These are phyloP conservation scores for Hirtodrosophila trivittata DNA, from an alignment of 2,888 invertebrate species.

Conservation along the genomic window DNA sequence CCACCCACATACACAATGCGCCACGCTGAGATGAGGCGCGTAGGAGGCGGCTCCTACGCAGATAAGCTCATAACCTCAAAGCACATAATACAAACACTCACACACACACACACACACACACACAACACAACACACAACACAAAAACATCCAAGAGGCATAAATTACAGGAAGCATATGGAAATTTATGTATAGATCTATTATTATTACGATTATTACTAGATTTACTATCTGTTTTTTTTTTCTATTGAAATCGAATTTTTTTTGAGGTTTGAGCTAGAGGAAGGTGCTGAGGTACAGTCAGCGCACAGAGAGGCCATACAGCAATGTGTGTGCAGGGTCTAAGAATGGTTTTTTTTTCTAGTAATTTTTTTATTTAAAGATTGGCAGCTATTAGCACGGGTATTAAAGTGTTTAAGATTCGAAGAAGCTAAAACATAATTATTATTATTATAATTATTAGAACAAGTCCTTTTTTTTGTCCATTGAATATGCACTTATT, in stretches of 20 bases:
- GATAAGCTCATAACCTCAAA: constrained; percentile 72
- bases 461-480: constrained; percentile 44
- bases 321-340: constrained; percentile 52
- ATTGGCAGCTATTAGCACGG: constrained; percentile 72
- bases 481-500: constrained; percentile 30
- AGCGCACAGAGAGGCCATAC: constrained; percentile 36
- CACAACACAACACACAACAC: constrained; percentile 19
- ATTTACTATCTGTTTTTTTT: constrained; percentile 15
- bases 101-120: constrained; percentile 21
- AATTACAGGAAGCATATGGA: constrained; percentile 63
- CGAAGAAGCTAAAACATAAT: constrained; percentile 38
- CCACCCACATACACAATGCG: constrained; percentile 93
- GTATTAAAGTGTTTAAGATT: constrained; percentile 72
- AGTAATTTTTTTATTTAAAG: background rate
- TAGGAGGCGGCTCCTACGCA: constrained; percentile 84
- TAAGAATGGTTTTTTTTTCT: background rate
- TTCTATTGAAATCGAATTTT: constrained; percentile 32
- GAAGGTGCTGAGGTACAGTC: constrained; percentile 27
- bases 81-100: constrained; percentile 12
- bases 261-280: constrained; percentile 14
- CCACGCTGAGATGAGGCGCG: constrained; percentile 85
- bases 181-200: constrained; percentile 61
- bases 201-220: constrained; percentile 49
- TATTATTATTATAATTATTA: constrained; percentile 49
- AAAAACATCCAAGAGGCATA: constrained; percentile 56